phyloP scores from a whole-genome alignment of 2,113 vertebrate genomes.

The Campylorhamphus procurvoides region DNA sequence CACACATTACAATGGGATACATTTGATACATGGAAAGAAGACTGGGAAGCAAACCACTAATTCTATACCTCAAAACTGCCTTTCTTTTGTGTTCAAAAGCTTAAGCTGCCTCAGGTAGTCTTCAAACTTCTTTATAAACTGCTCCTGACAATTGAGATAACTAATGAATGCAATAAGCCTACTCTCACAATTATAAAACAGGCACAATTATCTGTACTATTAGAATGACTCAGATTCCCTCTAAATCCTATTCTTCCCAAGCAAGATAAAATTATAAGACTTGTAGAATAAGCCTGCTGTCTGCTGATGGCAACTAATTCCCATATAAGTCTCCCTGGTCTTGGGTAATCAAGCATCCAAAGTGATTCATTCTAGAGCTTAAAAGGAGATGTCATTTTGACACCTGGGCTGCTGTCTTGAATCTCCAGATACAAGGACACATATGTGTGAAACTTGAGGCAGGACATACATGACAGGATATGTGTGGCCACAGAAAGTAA shows the following conservation, averaged over 20 bases:
- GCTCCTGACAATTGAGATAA: not conserved
- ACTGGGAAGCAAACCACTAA: not conserved
- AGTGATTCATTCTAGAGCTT: conserved; percentile 40
- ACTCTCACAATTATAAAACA: not conserved
- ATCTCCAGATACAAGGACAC: not conserved
- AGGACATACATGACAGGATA: not conserved
- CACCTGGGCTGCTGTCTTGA: not conserved
- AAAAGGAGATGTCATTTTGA: not conserved
- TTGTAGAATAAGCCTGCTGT: not conserved
- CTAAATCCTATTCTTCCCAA: conserved; percentile 32
- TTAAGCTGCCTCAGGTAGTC: conserved; percentile 20
- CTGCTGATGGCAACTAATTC: conserved; percentile 27
- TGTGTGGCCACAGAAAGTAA: not conserved
- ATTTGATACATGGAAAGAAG: not conserved
- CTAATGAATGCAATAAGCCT: conserved; percentile 13
- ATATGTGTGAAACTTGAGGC: not conserved
- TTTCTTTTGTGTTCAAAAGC: not conserved
- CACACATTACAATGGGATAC: not conserved
- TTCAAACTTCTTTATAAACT: not conserved
- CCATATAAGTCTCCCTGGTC: not conserved
- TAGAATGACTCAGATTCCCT: conserved; percentile 8
- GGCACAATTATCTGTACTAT: not conserved
- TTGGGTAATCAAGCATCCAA: conserved; percentile 40
- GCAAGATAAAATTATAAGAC: conserved; percentile 48
- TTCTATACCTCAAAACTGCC: not conserved